These are phyloP conservation scores for Plecturocebus donacophilus DNA, from an alignment of 2,113 vertebrate species.

Conservation along the genomic window DNA sequence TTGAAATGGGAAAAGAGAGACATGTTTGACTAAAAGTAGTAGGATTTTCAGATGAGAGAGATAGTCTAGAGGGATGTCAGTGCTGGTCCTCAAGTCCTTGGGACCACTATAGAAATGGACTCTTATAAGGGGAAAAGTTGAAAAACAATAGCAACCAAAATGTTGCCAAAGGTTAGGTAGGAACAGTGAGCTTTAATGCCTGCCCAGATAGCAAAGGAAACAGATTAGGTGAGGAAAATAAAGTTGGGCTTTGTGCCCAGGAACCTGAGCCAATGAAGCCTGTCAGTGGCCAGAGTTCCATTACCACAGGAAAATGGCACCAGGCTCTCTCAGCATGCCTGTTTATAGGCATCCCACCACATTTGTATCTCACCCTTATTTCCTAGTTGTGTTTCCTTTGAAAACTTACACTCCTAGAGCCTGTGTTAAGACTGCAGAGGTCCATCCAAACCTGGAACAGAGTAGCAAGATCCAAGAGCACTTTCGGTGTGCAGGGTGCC, in stretches of 20 bases:
- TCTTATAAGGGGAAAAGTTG: not conserved
- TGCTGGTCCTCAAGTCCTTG: not conserved
- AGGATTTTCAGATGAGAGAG: conserved; percentile 4
- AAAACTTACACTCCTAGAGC: not conserved
- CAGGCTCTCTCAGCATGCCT: not conserved
- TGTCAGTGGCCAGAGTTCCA: not conserved
- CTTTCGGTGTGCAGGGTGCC: not conserved
- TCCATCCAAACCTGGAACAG: not conserved
- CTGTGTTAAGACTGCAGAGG: not conserved
- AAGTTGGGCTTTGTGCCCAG: not conserved
- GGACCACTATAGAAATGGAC: not conserved
- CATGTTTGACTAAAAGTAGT: not conserved
- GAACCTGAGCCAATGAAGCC: conserved; percentile 30
- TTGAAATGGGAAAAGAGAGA: conserved; percentile 22
- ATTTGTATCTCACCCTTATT: not conserved
- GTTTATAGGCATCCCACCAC: not conserved
- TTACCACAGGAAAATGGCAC: not conserved
- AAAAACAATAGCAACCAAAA: not conserved
- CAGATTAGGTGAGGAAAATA: conserved; percentile 7
- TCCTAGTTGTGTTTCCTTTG: conserved; percentile 29
- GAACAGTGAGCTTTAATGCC: not conserved
- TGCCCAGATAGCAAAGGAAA: conserved; percentile 20
- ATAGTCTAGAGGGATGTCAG: not conserved
- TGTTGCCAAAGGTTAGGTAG: not conserved
- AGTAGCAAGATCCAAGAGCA: not conserved